Evolutionary conservation across 2,797 vertebrate genomes (phyloP).

Genomic region (Silurus aristotelis): DNA sequence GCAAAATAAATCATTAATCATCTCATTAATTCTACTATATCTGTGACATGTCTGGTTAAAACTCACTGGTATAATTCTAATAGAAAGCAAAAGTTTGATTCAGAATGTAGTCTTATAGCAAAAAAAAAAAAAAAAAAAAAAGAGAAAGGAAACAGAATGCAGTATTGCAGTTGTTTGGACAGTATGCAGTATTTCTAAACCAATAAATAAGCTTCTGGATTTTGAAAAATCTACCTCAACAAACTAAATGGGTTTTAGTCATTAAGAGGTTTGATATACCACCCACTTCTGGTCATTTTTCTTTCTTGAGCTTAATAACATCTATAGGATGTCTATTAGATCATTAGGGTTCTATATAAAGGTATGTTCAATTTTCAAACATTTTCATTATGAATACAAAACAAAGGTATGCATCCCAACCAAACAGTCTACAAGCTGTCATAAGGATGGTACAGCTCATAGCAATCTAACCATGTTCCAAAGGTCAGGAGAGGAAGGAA

Average conservation of each 20-base stretch:
- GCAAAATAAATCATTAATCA: neutral
- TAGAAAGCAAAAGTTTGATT: constrained; percentile 61
- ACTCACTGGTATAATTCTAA: neutral
- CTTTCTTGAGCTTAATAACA: neutral
- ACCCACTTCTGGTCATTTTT: constrained; percentile 29
- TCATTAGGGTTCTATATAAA: neutral
- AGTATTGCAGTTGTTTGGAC: constrained; percentile 4
- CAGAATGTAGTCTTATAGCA: constrained; percentile 21
- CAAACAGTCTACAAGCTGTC: neutral
- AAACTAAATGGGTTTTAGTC: constrained; percentile 68
- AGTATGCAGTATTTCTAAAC: constrained; percentile 4
- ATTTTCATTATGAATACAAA: neutral
- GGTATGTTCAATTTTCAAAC: neutral
- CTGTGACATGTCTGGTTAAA: neutral
- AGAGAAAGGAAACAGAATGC: no score
- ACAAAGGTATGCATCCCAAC: neutral
- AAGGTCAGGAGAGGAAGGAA: neutral
- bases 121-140: constrained; percentile 33
- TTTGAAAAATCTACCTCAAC: neutral
- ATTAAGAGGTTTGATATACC: constrained; percentile 58
- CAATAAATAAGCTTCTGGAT: neutral
- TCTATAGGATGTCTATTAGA: neutral
- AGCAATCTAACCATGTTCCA: neutral
- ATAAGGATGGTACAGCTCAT: neutral
- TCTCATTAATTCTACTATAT: neutral